Conservation (phyloP, 2,113 vertebrate species). For the Apistogramma diplotaenia region DNA sequence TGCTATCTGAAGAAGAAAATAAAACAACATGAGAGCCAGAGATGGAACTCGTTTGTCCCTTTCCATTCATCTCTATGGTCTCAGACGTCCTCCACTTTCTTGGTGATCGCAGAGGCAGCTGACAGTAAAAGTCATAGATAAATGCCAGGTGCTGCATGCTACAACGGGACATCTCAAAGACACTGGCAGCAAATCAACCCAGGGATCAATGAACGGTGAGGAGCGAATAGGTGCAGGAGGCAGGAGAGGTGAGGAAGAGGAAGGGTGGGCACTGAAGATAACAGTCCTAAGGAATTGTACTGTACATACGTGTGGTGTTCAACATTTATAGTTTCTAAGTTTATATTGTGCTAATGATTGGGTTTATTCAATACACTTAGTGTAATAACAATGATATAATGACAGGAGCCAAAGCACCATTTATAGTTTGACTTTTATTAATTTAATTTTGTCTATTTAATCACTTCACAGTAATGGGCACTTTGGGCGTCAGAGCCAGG, state of each 20-base stretch:
- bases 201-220: background rate
- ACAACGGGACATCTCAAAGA: conserved; percentile 18
- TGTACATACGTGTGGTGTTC: background rate
- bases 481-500: background rate
- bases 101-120: background rate
- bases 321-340: background rate
- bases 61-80: background rate
- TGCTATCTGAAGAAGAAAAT: background rate
- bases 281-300: background rate
- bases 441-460: background rate
- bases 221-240: background rate
- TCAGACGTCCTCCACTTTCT: background rate
- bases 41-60: background rate
- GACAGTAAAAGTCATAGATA: conserved; percentile 31
- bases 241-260: background rate
- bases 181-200: conserved; percentile 24
- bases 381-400: fast-evolving
- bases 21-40: background rate
- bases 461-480: background rate
- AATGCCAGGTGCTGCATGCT: background rate
- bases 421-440: background rate
- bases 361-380: too few relatives aligned
- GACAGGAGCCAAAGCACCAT: background rate
- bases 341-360: background rate
- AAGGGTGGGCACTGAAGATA: background rate